A percentile compares a stretch with the other conserved stretches of the same genome.
phyloP scores from a whole-genome alignment of 2,888 invertebrate genomes.

The Tricholauxania praeusta region DNA sequence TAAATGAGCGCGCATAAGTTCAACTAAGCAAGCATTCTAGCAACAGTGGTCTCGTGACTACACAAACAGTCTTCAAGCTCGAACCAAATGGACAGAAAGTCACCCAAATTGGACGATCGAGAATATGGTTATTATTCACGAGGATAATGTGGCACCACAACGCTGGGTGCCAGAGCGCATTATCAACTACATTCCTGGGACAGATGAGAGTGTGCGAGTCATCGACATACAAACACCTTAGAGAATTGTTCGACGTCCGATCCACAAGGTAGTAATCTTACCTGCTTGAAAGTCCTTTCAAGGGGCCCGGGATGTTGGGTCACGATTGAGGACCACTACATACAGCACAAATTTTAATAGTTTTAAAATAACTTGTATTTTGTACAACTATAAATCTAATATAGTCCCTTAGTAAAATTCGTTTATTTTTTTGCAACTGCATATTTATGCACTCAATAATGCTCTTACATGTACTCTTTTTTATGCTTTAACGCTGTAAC shows the following conservation, averaged over 20 bases:
- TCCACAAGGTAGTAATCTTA: constrained; percentile 17
- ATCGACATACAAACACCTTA: constrained; percentile 20
- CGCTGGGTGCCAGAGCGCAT: constrained; percentile 21
- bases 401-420: too few relatives aligned
- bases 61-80: constrained; percentile 38
- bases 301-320: constrained; percentile 23
- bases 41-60: constrained; percentile 36
- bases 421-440: too few relatives aligned
- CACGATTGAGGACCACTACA: too few relatives aligned
- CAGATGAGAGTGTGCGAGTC: constrained; percentile 24
- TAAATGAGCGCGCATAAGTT: constrained; percentile 21
- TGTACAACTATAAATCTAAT: too few relatives aligned
- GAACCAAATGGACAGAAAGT: constrained; percentile 13
- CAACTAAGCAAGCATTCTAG: constrained; percentile 38
- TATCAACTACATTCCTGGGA: constrained; percentile 1
- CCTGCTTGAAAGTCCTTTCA: constrained; percentile 25
- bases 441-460: too few relatives aligned
- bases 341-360: too few relatives aligned
- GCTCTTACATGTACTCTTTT: too few relatives aligned
- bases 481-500: too few relatives aligned
- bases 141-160: constrained; percentile 27
- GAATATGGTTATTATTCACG: constrained; percentile 34
- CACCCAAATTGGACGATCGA: not conserved
- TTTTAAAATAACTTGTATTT: too few relatives aligned
- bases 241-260: constrained; percentile 15